Base-by-base conservation (phyloP, 2,888 invertebrate species). In the Sacculina carcini region DNA sequence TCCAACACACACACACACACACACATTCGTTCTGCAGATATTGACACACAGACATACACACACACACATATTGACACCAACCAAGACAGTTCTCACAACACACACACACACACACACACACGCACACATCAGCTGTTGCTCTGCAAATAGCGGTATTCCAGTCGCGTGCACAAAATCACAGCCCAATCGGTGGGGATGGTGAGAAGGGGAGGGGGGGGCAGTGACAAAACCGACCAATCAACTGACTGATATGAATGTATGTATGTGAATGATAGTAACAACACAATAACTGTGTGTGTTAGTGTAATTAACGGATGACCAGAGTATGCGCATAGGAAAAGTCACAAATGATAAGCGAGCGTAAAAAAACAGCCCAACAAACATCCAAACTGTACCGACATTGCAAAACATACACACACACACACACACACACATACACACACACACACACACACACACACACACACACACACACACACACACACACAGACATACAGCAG, bases 81-180 rank as follows among this genome's bases (percentile, higher is more conserved):
- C 49, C 24, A 24, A n/a, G n/a, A n/a, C n/a, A n/a, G n/a, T n/a
- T n/a, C n/a, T n/a, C n/a, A n/a, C n/a, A n/a, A 49, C 46, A 51
- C 42, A 50, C 51, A 52, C 21, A 28, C 47, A 48, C 38, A 52
- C 44, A 44, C 44, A 44, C 44, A 44, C 44, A 46, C 44, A 44
- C 44, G 12, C n/a, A 9, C 14, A 24, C 42, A 12, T n/a, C n/a
- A n/a, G 32, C n/a, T 21, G 32, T 28, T 26, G 29, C 26, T 5
- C 19, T 28, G 7, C 23, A 46, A 46, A 3, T n/a, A 23, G 51
- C 44, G 48, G n/a, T 6, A n/a, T n/a, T 36, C 16, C 38, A 5
- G n/a, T n/a, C 38, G 38, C 9, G 5, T 36, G 38, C 38, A 19
- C 19, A 19, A 36, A 16, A 16, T 36, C 38, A n/a, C 5, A 7